Conservation (phyloP, 1,140 invertebrate genomes). For the Amyelois transitella region DNA sequence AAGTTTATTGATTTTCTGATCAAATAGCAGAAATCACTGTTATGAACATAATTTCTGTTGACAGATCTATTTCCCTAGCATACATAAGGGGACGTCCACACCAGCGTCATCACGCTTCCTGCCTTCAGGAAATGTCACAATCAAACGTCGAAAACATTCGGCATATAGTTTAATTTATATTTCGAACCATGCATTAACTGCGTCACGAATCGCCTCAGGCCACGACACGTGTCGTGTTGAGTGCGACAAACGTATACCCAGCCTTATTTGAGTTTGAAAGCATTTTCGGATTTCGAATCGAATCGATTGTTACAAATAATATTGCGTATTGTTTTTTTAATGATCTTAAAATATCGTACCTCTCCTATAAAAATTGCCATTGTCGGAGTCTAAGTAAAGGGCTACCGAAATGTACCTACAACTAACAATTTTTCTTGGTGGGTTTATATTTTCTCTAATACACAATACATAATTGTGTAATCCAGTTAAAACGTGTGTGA, state of each 20-base stretch:
- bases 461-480: too few relatives aligned
- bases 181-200: slow-evolving; percentile 12
- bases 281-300: slow-evolving; percentile 11
- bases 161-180: slow-evolving; percentile 14
- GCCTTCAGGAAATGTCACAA: slow-evolving; percentile 9
- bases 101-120: neutral
- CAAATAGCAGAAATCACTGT: neutral
- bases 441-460: too few relatives aligned
- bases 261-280: slow-evolving; percentile 9
- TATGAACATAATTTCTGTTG: neutral
- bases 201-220: slow-evolving; percentile 25
- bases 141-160: slow-evolving; percentile 13
- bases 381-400: too few relatives aligned
- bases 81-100: slow-evolving; percentile 1
- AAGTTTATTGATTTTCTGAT: too few relatives aligned
- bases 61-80: neutral
- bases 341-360: too few relatives aligned
- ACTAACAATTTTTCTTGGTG: too few relatives aligned
- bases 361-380: too few relatives aligned
- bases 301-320: neutral
- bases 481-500: too few relatives aligned
- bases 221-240: slow-evolving; percentile 33
- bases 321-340: too few relatives aligned
- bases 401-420: too few relatives aligned
- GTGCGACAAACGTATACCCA: slow-evolving; percentile 14